Evolutionary conservation across 2,888 invertebrate genomes (phyloP), one percentile per base, ranked within the genome.

Genomic region (Luperina testacea): DNA sequence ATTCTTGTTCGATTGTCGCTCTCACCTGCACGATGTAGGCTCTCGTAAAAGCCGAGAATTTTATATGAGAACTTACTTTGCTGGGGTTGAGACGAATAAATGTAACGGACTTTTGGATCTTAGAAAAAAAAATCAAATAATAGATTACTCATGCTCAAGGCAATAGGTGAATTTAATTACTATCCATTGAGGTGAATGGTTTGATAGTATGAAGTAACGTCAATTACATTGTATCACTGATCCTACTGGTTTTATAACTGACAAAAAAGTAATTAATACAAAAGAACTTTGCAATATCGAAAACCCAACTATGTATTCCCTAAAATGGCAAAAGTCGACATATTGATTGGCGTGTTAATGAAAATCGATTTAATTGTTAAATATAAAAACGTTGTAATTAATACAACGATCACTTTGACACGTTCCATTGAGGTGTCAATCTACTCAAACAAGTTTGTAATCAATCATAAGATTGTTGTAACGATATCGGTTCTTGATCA

Each of bases 391-490:
- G 77, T 85, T 82, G 85, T 93, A 94, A 94, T 94, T 94, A 94
- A 87, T 82, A 82, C 87, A 90, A 90, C 72, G 76, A 74, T 79
- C 81, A 42, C 74, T 83, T 81, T 88, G 81, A 86, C 85, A 83
- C 76, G 72, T 85, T 88, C 87, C 88, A 94, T 92, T 92, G 91
- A 93, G 87, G 90, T 91, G 96, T 95, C 95, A 96, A 94, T 94
- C 94, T 90, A 89, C 89, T 87, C 92, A 96, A 97, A 97, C 97
- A 90, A 95, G 97, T 96, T 96, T 95, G 93, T 92, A 96, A 97
- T 97, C 97, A 96, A 97, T 97, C 96, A 97, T 90, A 95, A 96
- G 96, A 95, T 95, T 96, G 96, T 96, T 96, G 92, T 90, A 91
- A 89, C 91, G 88, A 91, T 93, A 94, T 94, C 93, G 95, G 93